Evolutionary conservation across 2,888 invertebrate species (phyloP).

Genomic region (Nemurella pictetii): DNA sequence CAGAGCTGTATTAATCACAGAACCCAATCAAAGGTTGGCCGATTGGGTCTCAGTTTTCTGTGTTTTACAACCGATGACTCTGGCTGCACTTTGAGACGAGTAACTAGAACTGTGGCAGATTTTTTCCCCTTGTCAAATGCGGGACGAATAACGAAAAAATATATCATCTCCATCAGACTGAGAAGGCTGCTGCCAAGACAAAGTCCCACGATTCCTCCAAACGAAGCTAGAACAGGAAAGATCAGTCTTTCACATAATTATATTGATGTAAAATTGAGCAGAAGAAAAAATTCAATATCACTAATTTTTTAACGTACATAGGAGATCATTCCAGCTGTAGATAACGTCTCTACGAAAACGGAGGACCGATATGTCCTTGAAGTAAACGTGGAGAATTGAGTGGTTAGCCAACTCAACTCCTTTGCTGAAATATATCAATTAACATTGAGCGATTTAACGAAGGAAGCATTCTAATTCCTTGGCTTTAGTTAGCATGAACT

Average conservation of each 20-base stretch:
- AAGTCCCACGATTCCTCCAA: slow-evolving; percentile 40
- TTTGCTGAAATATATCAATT: slow-evolving; percentile 32
- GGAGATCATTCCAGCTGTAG: slow-evolving; percentile 41
- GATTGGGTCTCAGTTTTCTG: not conserved
- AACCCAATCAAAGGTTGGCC: not conserved
- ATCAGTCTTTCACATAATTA: no score
- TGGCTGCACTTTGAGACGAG: not conserved
- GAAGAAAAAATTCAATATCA: no score
- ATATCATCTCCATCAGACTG: slow-evolving; percentile 38
- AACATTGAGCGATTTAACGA: not conserved
- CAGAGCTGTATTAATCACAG: no score
- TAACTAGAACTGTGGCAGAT: not conserved
- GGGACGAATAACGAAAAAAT: slow-evolving; percentile 39
- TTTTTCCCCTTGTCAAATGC: slow-evolving; percentile 11
- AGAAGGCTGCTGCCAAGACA: slow-evolving; percentile 41
- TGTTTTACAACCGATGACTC: not conserved
- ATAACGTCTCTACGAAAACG: slow-evolving; percentile 40
- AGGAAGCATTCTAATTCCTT: not conserved
- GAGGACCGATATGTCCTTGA: slow-evolving; percentile 40
- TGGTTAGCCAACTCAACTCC: slow-evolving; percentile 39
- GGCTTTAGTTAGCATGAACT: not conserved
- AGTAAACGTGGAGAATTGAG: slow-evolving; percentile 41
- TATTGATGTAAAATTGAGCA: no score
- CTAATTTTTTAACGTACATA: slow-evolving; percentile 33
- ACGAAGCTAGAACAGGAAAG: slow-evolving; percentile 36